Evolutionary conservation across 1,140 invertebrate species (phyloP), one percentile per base, ranked within the genome.

Genomic region (Rhagoletis zephyria): DNA sequence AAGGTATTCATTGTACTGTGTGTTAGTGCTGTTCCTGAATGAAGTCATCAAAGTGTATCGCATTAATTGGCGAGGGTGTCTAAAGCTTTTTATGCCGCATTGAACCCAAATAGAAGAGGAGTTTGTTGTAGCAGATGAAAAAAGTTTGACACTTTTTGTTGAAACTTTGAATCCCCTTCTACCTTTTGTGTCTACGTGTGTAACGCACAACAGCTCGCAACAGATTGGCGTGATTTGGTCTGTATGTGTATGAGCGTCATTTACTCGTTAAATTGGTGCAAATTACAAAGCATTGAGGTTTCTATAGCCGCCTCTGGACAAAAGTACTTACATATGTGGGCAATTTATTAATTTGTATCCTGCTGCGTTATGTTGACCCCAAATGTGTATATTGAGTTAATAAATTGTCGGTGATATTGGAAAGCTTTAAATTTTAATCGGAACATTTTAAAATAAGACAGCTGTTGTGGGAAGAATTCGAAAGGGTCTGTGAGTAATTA

Each of bases 1-100:
- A n/a, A 1, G 30, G 30, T 30, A 30, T 0, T 30, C 30, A 30
- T 40, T 40, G 6, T 40, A 40, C 64, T 67, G 30, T 30, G 30
- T 30, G 1, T 30, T 0, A 30, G 30, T 30, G 30, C 30, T 30
- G 30, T 30, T 30, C 30, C 30, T 12, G 74, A 9, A 30, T 81
- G 74, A 56, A 81, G 74, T 81, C 74, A 81, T 81, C 74, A 81
- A 81, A 81, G 74, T 81, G 74, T 81, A 81, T 81, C 74, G 51
- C 48, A 81, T 56, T 81, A 81, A 81, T 81, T 81, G 74, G 19
- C 74, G 74, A 81, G 74, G 74, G 74, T 81, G 74, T 81, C 74
- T 81, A 81, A 81, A 81, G 74, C 74, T 81, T 81, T 81, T 81
- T 56, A 81, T 30, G 74, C 74, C 74, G 74, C 51, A 81, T 81